Evolutionary conservation across 2,888 invertebrate genomes (phyloP).

Genomic region (Phlogophora meticulosa): DNA sequence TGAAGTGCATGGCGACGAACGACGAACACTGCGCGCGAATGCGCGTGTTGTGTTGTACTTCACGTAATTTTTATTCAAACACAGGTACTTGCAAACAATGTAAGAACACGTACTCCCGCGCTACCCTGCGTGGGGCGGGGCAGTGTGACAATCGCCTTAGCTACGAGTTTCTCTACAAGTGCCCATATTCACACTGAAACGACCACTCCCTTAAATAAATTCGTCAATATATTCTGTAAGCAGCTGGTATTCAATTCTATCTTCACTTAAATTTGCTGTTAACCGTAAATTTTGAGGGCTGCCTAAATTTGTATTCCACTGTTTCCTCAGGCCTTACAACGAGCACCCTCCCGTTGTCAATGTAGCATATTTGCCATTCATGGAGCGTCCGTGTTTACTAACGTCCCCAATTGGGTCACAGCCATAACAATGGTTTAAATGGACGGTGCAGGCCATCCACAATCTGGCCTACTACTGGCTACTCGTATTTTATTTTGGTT

Average conservation of each 20-base stretch:
- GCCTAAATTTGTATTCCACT: slow-evolving; percentile 39
- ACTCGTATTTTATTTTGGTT: slow-evolving; percentile 43
- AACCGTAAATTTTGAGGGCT: slow-evolving; percentile 22
- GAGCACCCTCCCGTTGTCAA: slow-evolving; percentile 40
- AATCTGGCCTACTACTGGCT: slow-evolving; percentile 35
- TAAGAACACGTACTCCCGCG: no score
- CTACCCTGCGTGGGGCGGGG: no score
- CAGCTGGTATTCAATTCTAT: slow-evolving; percentile 1
- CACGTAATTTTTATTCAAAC: no score
- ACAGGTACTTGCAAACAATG: no score
- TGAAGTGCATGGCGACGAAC: no score
- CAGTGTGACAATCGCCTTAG: no score
- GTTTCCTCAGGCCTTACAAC: slow-evolving; percentile 22
- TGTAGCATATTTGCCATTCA: slow-evolving; percentile 63
- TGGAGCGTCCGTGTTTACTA: slow-evolving; percentile 61
- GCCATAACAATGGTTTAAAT: slow-evolving; percentile 63
- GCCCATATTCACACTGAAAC: not conserved
- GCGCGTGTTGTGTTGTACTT: no score
- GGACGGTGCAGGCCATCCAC: slow-evolving; percentile 42
- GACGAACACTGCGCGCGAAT: no score
- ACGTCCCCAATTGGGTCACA: slow-evolving; percentile 66
- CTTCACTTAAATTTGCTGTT: slow-evolving; percentile 13
- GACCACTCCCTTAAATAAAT: slow-evolving; percentile 17
- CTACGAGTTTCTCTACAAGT: no score
- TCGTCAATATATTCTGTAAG: not conserved